phyloP scores from a whole-genome alignment of 2,113 vertebrate genomes.

The Misgurnus anguillicaudatus region DNA sequence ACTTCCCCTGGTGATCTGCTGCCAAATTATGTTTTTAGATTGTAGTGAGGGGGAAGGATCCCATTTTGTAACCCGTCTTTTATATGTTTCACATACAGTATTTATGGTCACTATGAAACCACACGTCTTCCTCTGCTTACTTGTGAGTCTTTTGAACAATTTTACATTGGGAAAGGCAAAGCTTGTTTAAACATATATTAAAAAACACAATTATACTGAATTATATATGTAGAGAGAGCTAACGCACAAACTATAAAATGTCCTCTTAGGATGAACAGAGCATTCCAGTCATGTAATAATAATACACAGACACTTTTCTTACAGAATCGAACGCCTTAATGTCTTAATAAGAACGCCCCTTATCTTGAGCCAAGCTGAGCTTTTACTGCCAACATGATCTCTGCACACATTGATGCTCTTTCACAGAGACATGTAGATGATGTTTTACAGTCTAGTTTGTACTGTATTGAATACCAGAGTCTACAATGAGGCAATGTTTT shows the following conservation, averaged over 20 bases:
- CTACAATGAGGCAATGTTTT: background rate
- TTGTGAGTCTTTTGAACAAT: background rate
- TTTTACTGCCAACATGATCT: slow-evolving; percentile 44
- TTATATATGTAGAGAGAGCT: background rate
- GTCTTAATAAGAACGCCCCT: slow-evolving; percentile 46
- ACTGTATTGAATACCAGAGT: background rate
- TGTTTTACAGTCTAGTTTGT: background rate
- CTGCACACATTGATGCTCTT: background rate
- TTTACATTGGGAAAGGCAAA: background rate
- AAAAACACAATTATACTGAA: background rate
- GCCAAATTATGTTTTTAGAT: slow-evolving; percentile 46
- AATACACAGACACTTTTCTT: slow-evolving; percentile 36
- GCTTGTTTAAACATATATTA: background rate
- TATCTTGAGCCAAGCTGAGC: slow-evolving; percentile 16
- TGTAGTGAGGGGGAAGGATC: background rate
- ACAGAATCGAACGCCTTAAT: slow-evolving; percentile 45
- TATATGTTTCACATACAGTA: slow-evolving; percentile 16
- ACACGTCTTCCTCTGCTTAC: slow-evolving; percentile 35
- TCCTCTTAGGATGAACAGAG: slow-evolving; percentile 14
- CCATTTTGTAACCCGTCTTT: slow-evolving; percentile 20
- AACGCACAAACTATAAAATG: background rate
- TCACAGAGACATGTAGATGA: background rate
- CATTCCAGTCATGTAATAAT: slow-evolving; percentile 41
- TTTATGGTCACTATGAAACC: slow-evolving; percentile 17
- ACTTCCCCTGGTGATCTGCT: slow-evolving; percentile 36